These are phyloP conservation scores for Chaetogeoica ovagalla DNA, from an alignment of 2,888 invertebrate genomes.

Conservation along the genomic window DNA sequence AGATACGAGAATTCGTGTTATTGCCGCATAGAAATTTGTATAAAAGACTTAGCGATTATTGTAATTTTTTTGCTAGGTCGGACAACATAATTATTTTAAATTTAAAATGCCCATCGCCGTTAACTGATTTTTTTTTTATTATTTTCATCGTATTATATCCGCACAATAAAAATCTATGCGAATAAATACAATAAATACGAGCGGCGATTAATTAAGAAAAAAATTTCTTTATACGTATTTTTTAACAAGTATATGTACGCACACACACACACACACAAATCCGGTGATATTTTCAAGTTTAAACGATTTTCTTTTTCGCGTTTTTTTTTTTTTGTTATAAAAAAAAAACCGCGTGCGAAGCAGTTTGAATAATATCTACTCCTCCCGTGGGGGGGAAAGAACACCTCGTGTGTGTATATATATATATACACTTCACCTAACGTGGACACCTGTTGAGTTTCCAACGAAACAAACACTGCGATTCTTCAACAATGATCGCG, in stretches of 20 bases:
- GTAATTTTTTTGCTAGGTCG: no score
- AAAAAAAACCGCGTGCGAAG: not conserved
- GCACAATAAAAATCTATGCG: no score
- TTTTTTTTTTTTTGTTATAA: not conserved
- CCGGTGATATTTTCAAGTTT: not conserved
- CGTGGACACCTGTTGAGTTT: constrained; percentile 36
- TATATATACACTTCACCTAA: constrained; percentile 7
- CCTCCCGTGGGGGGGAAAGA: no score
- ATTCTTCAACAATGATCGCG: constrained; percentile 29
- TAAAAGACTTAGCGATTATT: no score
- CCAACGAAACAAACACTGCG: constrained; percentile 17
- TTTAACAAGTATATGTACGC: not conserved
- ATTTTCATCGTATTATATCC: no score
- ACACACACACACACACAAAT: not conserved
- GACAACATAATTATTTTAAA: no score
- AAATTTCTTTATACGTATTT: not conserved
- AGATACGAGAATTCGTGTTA: not conserved
- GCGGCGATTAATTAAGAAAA: no score
- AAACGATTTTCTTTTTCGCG: not conserved
- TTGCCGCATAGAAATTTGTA: not conserved
- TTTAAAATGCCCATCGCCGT: no score
- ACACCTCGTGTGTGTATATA: no score
- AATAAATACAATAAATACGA: no score
- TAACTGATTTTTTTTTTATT: no score
- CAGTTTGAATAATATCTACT: not conserved